These are phyloP conservation scores for Drosophila trapezifrons DNA, from an alignment of 1,140 invertebrate genomes.

Conservation along the genomic window DNA sequence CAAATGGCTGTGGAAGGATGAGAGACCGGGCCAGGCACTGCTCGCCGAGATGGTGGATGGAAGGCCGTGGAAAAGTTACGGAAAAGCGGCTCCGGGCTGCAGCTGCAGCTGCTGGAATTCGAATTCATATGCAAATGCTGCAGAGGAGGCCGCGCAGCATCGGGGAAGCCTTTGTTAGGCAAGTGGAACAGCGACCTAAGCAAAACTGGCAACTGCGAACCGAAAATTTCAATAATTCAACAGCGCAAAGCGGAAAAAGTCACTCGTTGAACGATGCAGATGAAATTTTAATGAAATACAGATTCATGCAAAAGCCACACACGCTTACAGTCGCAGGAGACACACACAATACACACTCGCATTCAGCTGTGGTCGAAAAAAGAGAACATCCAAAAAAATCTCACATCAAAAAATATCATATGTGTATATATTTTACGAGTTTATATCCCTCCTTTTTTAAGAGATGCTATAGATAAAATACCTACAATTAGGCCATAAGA, in stretches of 20 bases:
- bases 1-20: slow-evolving; percentile 64
- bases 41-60: slow-evolving; percentile 19
- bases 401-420: no score
- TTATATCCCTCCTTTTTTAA: neutral
- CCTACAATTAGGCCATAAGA: neutral
- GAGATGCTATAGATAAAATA: neutral
- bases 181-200: slow-evolving; percentile 50
- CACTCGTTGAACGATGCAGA: slow-evolving; percentile 82
- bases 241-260: slow-evolving; percentile 82
- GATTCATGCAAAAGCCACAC: slow-evolving; percentile 73
- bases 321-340: slow-evolving; percentile 27
- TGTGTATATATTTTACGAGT: no score
- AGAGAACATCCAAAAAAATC: neutral
- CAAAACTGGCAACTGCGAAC: slow-evolving; percentile 71
- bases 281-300: slow-evolving; percentile 83
- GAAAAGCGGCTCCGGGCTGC: slow-evolving; percentile 35
- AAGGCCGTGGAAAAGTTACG: slow-evolving; percentile 48
- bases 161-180: slow-evolving; percentile 49
- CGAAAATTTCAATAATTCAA: slow-evolving; percentile 83
- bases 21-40: slow-evolving; percentile 26
- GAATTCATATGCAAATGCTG: slow-evolving; percentile 79
- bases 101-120: slow-evolving; percentile 72
- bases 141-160: slow-evolving; percentile 29
- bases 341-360: slow-evolving; percentile 18
- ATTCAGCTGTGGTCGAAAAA: slow-evolving; percentile 16